Evolutionary conservation across 2,888 invertebrate species (phyloP), one percentile per base, ranked within the genome.

Genomic region (Drosophila algonquin): DNA sequence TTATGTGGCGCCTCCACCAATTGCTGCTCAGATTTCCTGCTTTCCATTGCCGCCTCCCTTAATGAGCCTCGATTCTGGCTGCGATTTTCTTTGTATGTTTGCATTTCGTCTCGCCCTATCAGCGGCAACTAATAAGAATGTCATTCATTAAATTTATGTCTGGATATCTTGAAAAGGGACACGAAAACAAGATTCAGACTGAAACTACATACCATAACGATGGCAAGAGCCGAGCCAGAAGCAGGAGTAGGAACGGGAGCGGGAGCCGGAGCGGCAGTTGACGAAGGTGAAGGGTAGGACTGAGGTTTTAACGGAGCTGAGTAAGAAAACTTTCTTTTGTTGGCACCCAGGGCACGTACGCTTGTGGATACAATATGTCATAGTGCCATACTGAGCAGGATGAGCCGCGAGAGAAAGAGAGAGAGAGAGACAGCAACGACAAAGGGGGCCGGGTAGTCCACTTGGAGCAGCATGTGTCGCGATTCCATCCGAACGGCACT

Each of bases 341-440:
- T 84, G 73, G 75, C 63, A 84, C 55, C 67, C 85, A 69, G 70
- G 56, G 64, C 84, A 84, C 84, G 84, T 84, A 79, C 79, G 73
- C 73, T 72, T 87, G 87, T 87, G 84, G 84, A 87, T 85, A 84
- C 84, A 84, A 84, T 84, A 84, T 84, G 87, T 87, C 84, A 87
- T 87, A 80, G 75, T 79, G 77, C 70, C 78, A 16, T 56, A 27
- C 16, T 51, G 57, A 50, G 12, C 30, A 27, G 12, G 51, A 45
- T 16, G 45, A 6, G 44, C 44, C 40, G 21, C 7, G 24, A 54
- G 21, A 21, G 21, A 6, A n/a, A 12, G 10, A n/a, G 21, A n/a
- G 24, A n/a, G 24, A 18, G 12, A 12, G 30, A 47, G 32, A 46
- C 16, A 46, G 35, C 1, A 21, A 16, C 32, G 6, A 16, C 24